These are phyloP conservation scores for Pollenia griseotomentosa DNA, from an alignment of 2,888 invertebrate genomes.

Conservation along the genomic window DNA sequence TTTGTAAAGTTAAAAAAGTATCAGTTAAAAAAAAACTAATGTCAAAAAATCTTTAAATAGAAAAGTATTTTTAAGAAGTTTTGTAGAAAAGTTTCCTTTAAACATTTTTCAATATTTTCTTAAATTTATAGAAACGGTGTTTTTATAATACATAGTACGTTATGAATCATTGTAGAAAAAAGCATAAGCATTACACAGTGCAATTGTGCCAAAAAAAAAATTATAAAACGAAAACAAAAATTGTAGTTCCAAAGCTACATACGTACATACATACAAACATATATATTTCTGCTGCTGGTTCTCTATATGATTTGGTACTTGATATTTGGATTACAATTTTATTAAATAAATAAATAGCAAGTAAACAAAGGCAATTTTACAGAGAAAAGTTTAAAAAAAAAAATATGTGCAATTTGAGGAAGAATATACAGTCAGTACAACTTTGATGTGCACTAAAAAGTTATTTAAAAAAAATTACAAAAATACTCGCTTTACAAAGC, in stretches of 20 bases:
- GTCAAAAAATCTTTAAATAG: too few species aligned
- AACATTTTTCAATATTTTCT: neutral
- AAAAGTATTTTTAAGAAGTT: too few species aligned
- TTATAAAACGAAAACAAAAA: conserved; percentile 19
- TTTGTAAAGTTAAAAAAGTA: too few species aligned
- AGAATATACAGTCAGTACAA: too few species aligned
- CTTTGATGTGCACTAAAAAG: too few species aligned
- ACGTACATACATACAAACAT: too few species aligned
- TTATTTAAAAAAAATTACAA: too few species aligned
- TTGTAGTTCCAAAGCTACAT: neutral
- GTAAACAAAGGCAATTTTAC: conserved; percentile 41
- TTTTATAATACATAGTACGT: conserved; percentile 6
- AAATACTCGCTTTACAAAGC: too few species aligned
- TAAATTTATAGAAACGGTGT: conserved; percentile 16
- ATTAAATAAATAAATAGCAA: conserved; percentile 51
- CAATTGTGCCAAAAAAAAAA: conserved; percentile 39
- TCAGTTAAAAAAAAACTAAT: too few species aligned
- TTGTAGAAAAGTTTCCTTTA: too few species aligned
- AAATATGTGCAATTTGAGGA: neutral
- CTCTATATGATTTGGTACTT: conserved; percentile 23
- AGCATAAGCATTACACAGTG: conserved; percentile 21
- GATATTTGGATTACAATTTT: conserved; percentile 43
- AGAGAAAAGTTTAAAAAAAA: neutral
- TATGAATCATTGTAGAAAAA: conserved; percentile 11
- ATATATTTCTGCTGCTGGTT: conserved; percentile 3